Base-by-base conservation (phyloP, 2,797 vertebrate genomes). In the Anguilla megastoma region DNA sequence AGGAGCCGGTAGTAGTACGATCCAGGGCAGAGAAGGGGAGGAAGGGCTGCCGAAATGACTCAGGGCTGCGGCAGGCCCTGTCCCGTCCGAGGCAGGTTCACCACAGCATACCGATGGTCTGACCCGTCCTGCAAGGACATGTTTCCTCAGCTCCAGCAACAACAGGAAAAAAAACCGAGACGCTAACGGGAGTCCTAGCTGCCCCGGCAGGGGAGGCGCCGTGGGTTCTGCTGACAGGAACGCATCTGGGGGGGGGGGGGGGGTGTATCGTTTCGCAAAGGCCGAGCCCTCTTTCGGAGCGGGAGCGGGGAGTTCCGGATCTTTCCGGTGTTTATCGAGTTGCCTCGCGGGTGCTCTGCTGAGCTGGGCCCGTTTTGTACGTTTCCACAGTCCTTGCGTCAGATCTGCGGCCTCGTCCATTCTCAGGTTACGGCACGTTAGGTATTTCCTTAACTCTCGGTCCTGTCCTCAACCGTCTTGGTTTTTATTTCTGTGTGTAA, bases 41-140 rank as follows among this genome's bases (percentile, higher is more conserved):
- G 85, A 1, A 16, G 85, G 5, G 36, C 16, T 45, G 33, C 58
- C 58, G 69, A 69, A 85, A 80, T 30, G 30, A 66, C 48, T 36
- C 60, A 54, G 74, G 45, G 82, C 4, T 52, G 7, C 56, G 7
- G 3, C 33, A 24, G 83, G 10, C 41, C 24, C 4, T 30, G 8
- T 69, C 16, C 54, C 48, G 8, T 33, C 71, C 58, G 30, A n/a
- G 71, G 74, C 60, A 71, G 21, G 58, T 36, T 50, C 74, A 45
- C 87, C 66, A 30, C 83, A 27, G 5, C 87, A 88, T 86, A 58
- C 50, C 71, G 85, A 69, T 80, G 88, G 24, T 21, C 50, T 86
- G 88, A 82, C 74, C 5, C 24, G 48, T 21, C 33, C 50, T 27
- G 30, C 18, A 60, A 79, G 80, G 30, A 58, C 69, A 58, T 16